Base-by-base conservation (phyloP, 2,113 vertebrate genomes). In the Probosciger aterrimus region DNA sequence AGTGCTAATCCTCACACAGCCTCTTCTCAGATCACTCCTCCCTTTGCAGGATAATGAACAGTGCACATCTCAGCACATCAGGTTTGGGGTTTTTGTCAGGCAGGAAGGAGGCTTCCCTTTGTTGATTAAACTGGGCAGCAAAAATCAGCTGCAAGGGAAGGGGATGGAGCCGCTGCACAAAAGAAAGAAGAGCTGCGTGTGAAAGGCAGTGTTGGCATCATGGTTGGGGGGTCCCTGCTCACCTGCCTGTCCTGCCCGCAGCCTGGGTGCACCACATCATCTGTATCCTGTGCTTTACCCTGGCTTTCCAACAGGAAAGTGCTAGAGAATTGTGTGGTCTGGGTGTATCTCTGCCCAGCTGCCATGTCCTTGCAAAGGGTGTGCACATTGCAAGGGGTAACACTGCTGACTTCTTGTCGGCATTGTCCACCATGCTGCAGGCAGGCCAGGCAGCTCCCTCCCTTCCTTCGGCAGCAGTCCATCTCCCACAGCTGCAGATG, bases 351-450 rank as follows among this genome's bases (percentile, higher is more conserved):
- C 49, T 46, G 18, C 59, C n/a, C 3, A 4, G 8, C 18, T 30
- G 37, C 52, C 49, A 23, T 35, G 49, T 31, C 33, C 27, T 16
- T 33, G 64, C 5, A 16, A 68, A 59, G 11, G 1, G 25, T 10
- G 43, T 14, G 27, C 33, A 41, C 41, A 5, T 3, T 33, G 52
- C 52, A 13, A 0, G 2, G 18, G 11, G 31, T 71, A 11, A n/a
- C 30, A 6, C 44, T 25, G 31, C 15, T 35, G 37, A 13, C 28
- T 49, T 41, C 20, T 39, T 13, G 35, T 6, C 6, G 7, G 30
- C 13, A 8, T 20, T 6, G 6, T 8, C 13, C 2, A 3, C 18
- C 11, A 30, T 22, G n/a, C 35, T 3, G 4, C 55, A 35, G 30
- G 35, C 35, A n/a, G 65, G 35, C 18, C 24, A 10, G 35, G 80